phyloP scores from a whole-genome alignment of 2,888 invertebrate species.

The Limulus polyphemus region DNA sequence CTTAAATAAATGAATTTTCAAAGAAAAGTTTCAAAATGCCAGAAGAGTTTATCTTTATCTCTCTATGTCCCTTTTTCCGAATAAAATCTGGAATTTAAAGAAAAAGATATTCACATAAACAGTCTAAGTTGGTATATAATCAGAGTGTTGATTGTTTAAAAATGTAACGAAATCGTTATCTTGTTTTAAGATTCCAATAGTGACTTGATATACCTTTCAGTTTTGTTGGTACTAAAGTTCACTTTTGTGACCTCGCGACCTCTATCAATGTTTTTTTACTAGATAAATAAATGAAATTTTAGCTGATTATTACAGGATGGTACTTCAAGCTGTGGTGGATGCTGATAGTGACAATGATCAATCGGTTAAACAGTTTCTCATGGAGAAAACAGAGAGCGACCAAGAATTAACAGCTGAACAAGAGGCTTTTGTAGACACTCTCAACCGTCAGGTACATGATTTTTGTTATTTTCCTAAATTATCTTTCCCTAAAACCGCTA shows the following conservation, averaged over 20 bases:
- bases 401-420: slow-evolving; percentile 20
- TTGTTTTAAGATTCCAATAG: slow-evolving; percentile 4
- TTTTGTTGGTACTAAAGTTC: background rate
- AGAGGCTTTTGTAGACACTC: slow-evolving; percentile 21
- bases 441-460: slow-evolving; percentile 22
- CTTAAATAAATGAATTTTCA: no score
- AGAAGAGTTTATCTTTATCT: no score
- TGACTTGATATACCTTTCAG: slow-evolving; percentile 6
- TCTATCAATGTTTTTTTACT: background rate
- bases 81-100: no score
- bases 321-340: slow-evolving; percentile 12
- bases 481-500: no score
- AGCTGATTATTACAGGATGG: slow-evolving; percentile 5
- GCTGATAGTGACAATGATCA: slow-evolving; percentile 8
- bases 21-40: no score
- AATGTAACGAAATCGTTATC: no score
- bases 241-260: background rate
- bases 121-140: no score
- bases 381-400: slow-evolving; percentile 21
- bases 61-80: no score
- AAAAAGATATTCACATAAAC: no score
- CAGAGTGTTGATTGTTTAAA: no score
- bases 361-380: slow-evolving; percentile 21
- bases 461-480: background rate
- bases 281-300: background rate